phyloP scores from a whole-genome alignment of 2,888 invertebrate species.

The Morpho achilles region DNA sequence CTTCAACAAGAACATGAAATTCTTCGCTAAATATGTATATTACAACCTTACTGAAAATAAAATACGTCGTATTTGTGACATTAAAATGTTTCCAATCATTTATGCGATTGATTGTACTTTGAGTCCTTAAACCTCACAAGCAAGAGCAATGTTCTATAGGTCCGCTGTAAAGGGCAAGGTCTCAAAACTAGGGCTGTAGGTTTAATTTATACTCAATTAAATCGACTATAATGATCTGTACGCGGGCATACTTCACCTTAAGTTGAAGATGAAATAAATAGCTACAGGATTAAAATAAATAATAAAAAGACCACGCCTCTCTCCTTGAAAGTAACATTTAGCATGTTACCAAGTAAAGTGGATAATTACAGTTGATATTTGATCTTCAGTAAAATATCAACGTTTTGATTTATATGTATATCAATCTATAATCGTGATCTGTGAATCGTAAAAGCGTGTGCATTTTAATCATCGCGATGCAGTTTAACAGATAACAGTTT shows the following conservation, averaged over 20 bases:
- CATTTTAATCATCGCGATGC: no score
- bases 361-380: no score
- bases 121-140: slow-evolving; percentile 14
- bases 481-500: no score
- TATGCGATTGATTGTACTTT: neutral
- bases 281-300: slow-evolving; percentile 1
- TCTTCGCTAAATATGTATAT: no score
- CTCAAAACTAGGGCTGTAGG: slow-evolving; percentile 22
- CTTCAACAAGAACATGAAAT: no score
- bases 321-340: no score
- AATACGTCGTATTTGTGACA: neutral
- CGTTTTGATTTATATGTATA: no score
- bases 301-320: neutral
- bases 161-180: slow-evolving; percentile 42
- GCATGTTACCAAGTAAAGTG: no score
- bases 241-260: slow-evolving; percentile 2
- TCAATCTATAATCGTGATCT: no score
- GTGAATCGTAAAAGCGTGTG: no score
- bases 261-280: neutral
- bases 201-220: slow-evolving; percentile 21
- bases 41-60: neutral
- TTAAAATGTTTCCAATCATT: neutral
- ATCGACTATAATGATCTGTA: slow-evolving; percentile 15
- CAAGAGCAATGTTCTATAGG: slow-evolving; percentile 31
- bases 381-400: no score